Base-by-base conservation (phyloP, 2,797 vertebrate species). In the Cryptoblepharus egeriae region DNA sequence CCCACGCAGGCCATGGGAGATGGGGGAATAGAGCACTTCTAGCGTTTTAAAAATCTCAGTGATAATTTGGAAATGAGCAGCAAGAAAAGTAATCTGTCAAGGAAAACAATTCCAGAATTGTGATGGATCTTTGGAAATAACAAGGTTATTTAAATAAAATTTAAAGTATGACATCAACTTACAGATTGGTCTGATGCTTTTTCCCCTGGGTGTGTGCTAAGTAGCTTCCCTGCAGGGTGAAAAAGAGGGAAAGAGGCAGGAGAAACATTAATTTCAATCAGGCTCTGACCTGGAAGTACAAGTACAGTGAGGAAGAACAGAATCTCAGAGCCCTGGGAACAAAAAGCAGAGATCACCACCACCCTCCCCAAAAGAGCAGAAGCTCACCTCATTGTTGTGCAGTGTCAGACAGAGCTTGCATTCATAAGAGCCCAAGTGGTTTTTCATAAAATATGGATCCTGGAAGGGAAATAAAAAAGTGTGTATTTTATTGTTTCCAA, bases 361-460 rank as follows among this genome's bases (percentile, higher is more conserved):
- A n/a, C n/a, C n/a, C n/a, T n/a, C n/a, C n/a, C n/a, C 4, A 28
- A 16, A 15, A 13, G 55, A 18, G 3, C 37, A 16, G 18, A 3
- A 5, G 1, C 93, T 79, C 81, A 99, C 98, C 98, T 99, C 98
- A 0, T 99, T 99, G 93, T 99, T 99, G 90, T 99, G 99, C 67
- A 99, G 97, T 0, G 98, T 99, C 79, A 99, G 95, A 88, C 99
- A 99, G 37, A 99, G 97, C 90, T 99, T 99, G 91, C 99, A 99
- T 84, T 99, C 99, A 0, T 99, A 99, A 0, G 98, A 99, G 28
- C 98, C 99, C 93, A 99, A 93, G 84, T 99, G 99, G 89, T 99
- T 99, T 85, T 99, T 99, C 98, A 99, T 99, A 91, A 99, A 99
- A 81, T 99, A 99, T 0, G 98, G 99, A 64, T 99, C 99, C 96